Evolutionary conservation across 2,888 invertebrate genomes (phyloP).

Genomic region (Pollenia amentaria): DNA sequence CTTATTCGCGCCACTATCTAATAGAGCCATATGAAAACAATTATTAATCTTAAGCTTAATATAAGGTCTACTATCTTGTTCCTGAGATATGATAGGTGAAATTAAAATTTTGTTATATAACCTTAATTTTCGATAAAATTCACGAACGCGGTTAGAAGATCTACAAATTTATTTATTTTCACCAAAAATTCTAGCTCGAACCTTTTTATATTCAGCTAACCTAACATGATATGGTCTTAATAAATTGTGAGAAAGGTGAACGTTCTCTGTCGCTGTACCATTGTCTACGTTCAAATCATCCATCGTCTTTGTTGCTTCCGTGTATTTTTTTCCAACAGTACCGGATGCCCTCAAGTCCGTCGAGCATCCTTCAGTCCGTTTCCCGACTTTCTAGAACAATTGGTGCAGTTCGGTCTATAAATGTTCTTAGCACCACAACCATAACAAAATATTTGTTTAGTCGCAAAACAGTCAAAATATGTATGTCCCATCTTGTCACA

Average conservation of each 20-base stretch:
- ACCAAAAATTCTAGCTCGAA: slow-evolving; percentile 10
- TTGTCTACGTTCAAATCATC: background rate
- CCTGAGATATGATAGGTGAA: background rate
- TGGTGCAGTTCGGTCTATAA: slow-evolving; percentile 8
- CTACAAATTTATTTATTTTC: background rate
- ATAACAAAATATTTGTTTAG: background rate
- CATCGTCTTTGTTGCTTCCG: background rate
- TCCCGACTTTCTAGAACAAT: background rate
- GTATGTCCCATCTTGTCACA: background rate
- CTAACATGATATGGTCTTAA: background rate
- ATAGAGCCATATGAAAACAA: too few species aligned
- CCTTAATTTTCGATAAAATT: background rate
- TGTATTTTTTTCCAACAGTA: background rate
- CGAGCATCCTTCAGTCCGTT: slow-evolving; percentile 12
- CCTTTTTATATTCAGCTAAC: slow-evolving; percentile 2
- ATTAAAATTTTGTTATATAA: background rate
- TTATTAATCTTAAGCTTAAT: background rate
- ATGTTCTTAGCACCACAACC: background rate
- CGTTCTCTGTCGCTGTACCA: background rate
- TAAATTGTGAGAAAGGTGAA: too few species aligned
- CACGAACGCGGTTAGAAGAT: background rate
- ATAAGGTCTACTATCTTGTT: slow-evolving; percentile 1
- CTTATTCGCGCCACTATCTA: too few species aligned
- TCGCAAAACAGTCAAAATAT: background rate
- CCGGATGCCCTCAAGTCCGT: background rate